Evolutionary conservation across 2,797 vertebrate genomes (phyloP).

Genomic region (Eleutherodactylus coqui): DNA sequence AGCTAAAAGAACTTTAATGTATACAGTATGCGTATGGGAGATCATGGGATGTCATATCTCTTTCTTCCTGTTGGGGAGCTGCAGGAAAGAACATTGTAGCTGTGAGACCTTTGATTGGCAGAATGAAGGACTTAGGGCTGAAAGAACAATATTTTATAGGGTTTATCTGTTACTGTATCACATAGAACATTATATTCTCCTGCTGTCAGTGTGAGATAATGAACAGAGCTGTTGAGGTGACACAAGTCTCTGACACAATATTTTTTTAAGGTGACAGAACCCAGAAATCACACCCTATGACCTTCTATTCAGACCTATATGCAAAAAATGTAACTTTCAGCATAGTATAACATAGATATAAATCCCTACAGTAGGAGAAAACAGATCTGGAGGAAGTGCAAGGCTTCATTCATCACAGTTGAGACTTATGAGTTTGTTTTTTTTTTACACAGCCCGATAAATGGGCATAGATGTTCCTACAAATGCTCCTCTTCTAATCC

Average conservation of each 20-base stretch:
- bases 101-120: not conserved
- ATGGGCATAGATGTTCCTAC: not conserved
- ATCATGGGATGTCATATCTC: not conserved
- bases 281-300: not conserved
- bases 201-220: not conserved
- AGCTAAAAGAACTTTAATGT: not conserved
- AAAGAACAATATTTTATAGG: not conserved
- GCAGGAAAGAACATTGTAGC: not conserved
- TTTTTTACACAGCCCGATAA: too few species aligned
- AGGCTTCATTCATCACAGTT: not conserved
- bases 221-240: constrained; percentile 6
- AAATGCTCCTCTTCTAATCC: too few species aligned
- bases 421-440: too few species aligned
- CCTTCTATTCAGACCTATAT: not conserved
- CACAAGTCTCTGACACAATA: not conserved
- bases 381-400: not conserved
- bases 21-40: not conserved
- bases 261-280: not conserved
- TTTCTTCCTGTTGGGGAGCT: not conserved
- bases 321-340: not conserved
- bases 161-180: not conserved
- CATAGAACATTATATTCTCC: not conserved
- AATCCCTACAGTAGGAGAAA: not conserved
- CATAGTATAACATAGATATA: not conserved
- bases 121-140: not conserved